A percentile compares a stretch with the other conserved stretches of the same genome.
phyloP scores from a whole-genome alignment of 1,140 invertebrate genomes.

The Bicyclus anynana region DNA sequence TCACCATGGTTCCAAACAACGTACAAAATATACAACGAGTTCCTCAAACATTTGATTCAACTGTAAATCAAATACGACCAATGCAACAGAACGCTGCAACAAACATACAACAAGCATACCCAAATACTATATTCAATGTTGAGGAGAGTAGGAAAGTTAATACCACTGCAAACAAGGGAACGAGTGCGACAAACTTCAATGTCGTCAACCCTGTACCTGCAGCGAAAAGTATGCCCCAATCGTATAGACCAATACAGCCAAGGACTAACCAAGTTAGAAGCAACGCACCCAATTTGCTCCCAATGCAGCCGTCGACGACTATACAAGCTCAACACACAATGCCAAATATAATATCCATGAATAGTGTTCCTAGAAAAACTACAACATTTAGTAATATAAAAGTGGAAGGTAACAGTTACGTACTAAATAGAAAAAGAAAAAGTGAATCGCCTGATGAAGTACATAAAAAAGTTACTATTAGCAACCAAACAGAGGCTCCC shows the following conservation, averaged over 20 bases:
- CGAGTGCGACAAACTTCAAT: slow-evolving; percentile 6
- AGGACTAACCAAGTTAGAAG: slow-evolving; percentile 29
- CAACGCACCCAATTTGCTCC: slow-evolving; percentile 11
- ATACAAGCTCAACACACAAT: slow-evolving; percentile 1
- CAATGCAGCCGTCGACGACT: slow-evolving; percentile 10
- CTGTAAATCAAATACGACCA: slow-evolving; percentile 22
- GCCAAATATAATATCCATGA: slow-evolving; percentile 21
- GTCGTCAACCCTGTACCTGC: slow-evolving; percentile 18
- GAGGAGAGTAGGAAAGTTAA: slow-evolving; percentile 10
- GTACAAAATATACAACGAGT: slow-evolving; percentile 30
- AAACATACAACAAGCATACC: slow-evolving; percentile 15
- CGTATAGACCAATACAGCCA: slow-evolving; percentile 39
- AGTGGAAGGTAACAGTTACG: slow-evolving; percentile 19
- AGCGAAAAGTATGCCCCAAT: slow-evolving; percentile 25
- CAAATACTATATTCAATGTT: slow-evolving; percentile 15
- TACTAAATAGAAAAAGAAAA: slow-evolving; percentile 56
- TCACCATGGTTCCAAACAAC: slow-evolving; percentile 29
- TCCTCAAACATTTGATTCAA: slow-evolving; percentile 20
- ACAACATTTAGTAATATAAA: slow-evolving; percentile 25
- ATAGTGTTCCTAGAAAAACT: slow-evolving; percentile 19
- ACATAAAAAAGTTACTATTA: slow-evolving; percentile 44
- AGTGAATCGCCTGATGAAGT: slow-evolving; percentile 63
- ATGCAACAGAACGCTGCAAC: slow-evolving; percentile 14
- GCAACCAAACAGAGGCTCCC: slow-evolving; percentile 15
- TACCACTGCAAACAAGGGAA: slow-evolving; percentile 17